phyloP scores from a whole-genome alignment of 2,888 invertebrate species.

The Busseola fusca region DNA sequence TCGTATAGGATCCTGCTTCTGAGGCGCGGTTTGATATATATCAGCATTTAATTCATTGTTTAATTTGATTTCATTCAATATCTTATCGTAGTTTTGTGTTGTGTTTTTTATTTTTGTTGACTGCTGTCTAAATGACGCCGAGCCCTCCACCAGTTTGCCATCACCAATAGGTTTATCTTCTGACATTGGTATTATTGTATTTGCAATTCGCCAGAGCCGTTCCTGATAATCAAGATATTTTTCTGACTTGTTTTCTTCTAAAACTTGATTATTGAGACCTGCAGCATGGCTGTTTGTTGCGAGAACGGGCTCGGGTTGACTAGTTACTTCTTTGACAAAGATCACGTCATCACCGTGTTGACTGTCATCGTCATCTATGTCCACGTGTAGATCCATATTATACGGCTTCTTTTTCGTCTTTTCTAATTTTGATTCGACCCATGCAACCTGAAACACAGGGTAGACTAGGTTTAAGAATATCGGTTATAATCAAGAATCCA shows the following conservation, averaged over 20 bases:
- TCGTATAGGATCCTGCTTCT: constrained; percentile 81
- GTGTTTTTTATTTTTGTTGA: constrained; percentile 75
- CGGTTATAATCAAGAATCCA: background rate
- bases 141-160: constrained; percentile 76
- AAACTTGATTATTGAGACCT: constrained; percentile 74
- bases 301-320: constrained; percentile 74
- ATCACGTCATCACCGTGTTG: constrained; percentile 79
- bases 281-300: constrained; percentile 63
- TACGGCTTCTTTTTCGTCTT: constrained; percentile 66
- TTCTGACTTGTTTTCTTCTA: constrained; percentile 87
- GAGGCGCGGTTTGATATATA: constrained; percentile 71
- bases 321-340: constrained; percentile 77
- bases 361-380: constrained; percentile 75
- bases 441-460: constrained; percentile 73
- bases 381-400: constrained; percentile 69
- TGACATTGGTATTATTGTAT: constrained; percentile 68
- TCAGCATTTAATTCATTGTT: constrained; percentile 70
- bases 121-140: constrained; percentile 75
- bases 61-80: constrained; percentile 77
- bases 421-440: constrained; percentile 72
- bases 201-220: constrained; percentile 81
- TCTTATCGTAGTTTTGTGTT: constrained; percentile 14
- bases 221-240: constrained; percentile 88
- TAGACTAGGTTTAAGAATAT: background rate
- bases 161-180: constrained; percentile 70